Evolutionary conservation across 2,113 vertebrate species (phyloP).

Genomic region (Ranitomeya variabilis): DNA sequence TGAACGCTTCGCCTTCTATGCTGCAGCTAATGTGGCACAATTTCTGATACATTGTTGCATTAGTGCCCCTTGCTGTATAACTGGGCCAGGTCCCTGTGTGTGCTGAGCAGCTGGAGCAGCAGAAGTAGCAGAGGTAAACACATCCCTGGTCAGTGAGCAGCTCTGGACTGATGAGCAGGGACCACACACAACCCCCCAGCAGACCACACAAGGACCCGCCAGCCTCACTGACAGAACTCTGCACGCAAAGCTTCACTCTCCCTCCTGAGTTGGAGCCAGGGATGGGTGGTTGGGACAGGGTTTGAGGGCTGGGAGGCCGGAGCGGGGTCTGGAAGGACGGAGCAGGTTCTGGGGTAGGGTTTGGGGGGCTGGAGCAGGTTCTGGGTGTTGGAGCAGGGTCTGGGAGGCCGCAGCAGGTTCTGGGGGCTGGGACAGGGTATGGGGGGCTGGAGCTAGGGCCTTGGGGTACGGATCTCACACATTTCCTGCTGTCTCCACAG

Average conservation of each 20-base stretch:
- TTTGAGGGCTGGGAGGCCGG: slow-evolving; percentile 57
- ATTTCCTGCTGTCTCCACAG: background rate
- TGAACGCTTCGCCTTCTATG: too few relatives aligned
- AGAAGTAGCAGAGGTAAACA: slow-evolving; percentile 99
- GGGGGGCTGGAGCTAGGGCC: slow-evolving; percentile 61
- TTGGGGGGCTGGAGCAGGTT: slow-evolving; percentile 59
- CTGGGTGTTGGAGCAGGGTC: background rate
- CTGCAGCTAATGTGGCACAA: background rate
- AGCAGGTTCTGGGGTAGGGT: slow-evolving; percentile 18
- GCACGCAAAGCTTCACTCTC: slow-evolving; percentile 75
- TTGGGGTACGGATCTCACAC: background rate
- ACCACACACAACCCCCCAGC: slow-evolving; percentile 90
- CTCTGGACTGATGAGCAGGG: slow-evolving; percentile 96
- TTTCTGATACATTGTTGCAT: background rate
- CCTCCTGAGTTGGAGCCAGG: slow-evolving; percentile 66
- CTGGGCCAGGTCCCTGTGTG: background rate
- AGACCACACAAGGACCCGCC: slow-evolving; percentile 90
- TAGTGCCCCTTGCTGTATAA: background rate
- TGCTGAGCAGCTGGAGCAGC: slow-evolving; percentile 65
- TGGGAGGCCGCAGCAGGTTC: slow-evolving; percentile 59
- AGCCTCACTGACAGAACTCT: slow-evolving; percentile 71
- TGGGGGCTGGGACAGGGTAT: background rate
- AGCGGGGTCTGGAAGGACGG: slow-evolving; percentile 36
- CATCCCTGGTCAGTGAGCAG: slow-evolving; percentile 86
- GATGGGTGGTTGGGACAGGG: background rate